These are phyloP conservation scores for Anarrhichthys ocellatus DNA, from an alignment of 2,113 vertebrate species.

Conservation along the genomic window DNA sequence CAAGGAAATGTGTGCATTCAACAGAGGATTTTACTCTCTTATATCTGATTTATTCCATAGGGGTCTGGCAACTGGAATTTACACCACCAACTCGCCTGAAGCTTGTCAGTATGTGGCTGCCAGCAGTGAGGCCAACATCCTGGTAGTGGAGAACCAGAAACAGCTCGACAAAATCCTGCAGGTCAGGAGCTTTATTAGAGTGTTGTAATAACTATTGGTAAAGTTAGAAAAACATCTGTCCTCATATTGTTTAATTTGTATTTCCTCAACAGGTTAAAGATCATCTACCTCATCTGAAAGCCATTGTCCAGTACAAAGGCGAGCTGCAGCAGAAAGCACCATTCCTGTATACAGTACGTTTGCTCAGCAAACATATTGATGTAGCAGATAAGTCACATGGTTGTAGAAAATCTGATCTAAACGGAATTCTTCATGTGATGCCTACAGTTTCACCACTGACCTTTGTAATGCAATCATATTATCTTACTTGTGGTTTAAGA, in stretches of 20 bases:
- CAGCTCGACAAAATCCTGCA: slow-evolving; percentile 85
- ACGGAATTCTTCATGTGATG: background rate
- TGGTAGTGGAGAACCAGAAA: slow-evolving; percentile 85
- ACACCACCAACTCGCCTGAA: slow-evolving; percentile 84
- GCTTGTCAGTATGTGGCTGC: slow-evolving; percentile 83
- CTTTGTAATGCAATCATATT: background rate
- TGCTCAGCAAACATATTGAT: background rate
- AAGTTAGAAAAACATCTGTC: background rate
- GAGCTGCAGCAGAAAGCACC: slow-evolving; percentile 79
- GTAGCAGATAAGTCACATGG: background rate
- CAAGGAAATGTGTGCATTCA: background rate
- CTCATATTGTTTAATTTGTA: background rate
- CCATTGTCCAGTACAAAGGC: slow-evolving; percentile 85
- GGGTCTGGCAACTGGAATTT: slow-evolving; percentile 83
- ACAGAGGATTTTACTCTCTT: background rate
- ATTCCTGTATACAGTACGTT: slow-evolving; percentile 82
- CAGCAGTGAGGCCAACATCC: slow-evolving; percentile 80
- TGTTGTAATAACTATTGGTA: background rate
- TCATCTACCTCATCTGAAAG: slow-evolving; percentile 84
- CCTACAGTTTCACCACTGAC: background rate
- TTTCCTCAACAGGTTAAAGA: slow-evolving; percentile 77
- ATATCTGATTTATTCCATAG: slow-evolving; percentile 58
- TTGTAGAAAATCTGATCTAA: background rate
- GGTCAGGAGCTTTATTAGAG: slow-evolving; percentile 61
- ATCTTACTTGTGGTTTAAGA: background rate